Percentiles rank a stretch among this genome's conserved stretches.
These are phyloP conservation scores for Acheta domesticus DNA, from an alignment of 2,888 invertebrate genomes.

Conservation along the genomic window DNA sequence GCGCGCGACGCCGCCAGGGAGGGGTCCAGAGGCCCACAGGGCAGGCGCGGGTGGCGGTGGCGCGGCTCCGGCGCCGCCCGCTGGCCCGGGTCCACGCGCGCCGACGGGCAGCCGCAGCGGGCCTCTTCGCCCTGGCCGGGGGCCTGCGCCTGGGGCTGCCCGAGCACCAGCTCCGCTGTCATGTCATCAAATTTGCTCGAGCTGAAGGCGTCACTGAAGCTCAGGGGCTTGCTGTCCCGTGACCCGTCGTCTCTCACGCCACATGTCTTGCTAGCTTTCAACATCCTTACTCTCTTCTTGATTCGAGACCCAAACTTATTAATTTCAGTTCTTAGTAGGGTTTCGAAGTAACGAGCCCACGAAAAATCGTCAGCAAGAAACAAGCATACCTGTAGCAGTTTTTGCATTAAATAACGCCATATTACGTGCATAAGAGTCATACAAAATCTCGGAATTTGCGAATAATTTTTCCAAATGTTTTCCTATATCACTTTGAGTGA, in stretches of 20 bases:
- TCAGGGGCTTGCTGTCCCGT: not conserved
- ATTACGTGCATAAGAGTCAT: too few species aligned
- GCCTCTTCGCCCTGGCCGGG: not conserved
- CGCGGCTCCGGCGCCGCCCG: not conserved
- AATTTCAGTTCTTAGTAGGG: too few species aligned
- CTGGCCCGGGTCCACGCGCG: not conserved
- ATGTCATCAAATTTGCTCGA: slow-evolving; percentile 29
- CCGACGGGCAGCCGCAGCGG: not conserved
- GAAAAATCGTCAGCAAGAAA: too few species aligned
- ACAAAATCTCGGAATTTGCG: too few species aligned
- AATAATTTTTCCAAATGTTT: too few species aligned
- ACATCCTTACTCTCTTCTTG: too few species aligned
- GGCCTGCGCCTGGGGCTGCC: not conserved
- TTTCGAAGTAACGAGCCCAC: too few species aligned
- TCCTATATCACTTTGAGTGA: too few species aligned
- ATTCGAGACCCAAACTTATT: too few species aligned
- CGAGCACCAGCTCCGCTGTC: slow-evolving; percentile 24
- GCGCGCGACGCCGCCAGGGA: not conserved
- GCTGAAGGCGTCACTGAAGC: not conserved
- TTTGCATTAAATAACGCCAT: too few species aligned
- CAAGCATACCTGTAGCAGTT: too few species aligned
- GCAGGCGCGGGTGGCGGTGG: not conserved
- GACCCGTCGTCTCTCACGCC: not conserved
- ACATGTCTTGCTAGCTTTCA: not conserved
- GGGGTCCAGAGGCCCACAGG: not conserved